These are phyloP conservation scores for Tragelaphus eurycerus DNA, from an alignment of 2,797 vertebrate genomes.

Conservation along the genomic window DNA sequence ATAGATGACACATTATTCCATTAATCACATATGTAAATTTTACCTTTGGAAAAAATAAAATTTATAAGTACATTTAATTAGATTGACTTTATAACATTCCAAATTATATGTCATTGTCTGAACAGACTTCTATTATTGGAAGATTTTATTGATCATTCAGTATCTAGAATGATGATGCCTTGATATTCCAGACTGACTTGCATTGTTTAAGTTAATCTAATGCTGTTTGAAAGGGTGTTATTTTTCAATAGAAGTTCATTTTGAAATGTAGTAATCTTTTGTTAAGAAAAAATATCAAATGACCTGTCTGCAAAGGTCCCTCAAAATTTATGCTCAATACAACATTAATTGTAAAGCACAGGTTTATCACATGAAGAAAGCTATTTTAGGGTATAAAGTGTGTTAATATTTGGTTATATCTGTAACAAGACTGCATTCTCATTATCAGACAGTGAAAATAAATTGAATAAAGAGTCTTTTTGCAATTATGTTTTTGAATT, in stretches of 20 bases:
- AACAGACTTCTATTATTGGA: constrained; percentile 52
- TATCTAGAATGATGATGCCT: constrained; percentile 38
- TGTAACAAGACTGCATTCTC: constrained; percentile 55
- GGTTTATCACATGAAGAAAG: not conserved
- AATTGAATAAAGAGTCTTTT: constrained; percentile 23
- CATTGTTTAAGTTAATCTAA: not conserved
- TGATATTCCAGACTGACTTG: not conserved
- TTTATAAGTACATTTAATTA: constrained; percentile 34
- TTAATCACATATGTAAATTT: not conserved
- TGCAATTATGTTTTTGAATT: constrained; percentile 68
- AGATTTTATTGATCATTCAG: constrained; percentile 12
- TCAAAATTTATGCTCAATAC: constrained; percentile 7
- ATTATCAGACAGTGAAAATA: constrained; percentile 41
- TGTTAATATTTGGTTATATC: constrained; percentile 57
- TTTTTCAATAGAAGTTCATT: constrained; percentile 8
- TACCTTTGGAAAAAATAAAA: constrained; percentile 39
- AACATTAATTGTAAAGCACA: constrained; percentile 12
- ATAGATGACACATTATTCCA: not conserved
- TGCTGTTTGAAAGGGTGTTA: not conserved
- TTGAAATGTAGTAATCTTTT: not conserved
- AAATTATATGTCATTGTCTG: constrained; percentile 27
- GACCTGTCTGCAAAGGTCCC: not conserved
- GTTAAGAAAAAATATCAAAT: not conserved
- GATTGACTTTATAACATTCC: not conserved
- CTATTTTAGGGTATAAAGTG: constrained; percentile 59